These are phyloP conservation scores for Hydrophis major DNA, from an alignment of 2,797 vertebrate genomes.

Conservation along the genomic window DNA sequence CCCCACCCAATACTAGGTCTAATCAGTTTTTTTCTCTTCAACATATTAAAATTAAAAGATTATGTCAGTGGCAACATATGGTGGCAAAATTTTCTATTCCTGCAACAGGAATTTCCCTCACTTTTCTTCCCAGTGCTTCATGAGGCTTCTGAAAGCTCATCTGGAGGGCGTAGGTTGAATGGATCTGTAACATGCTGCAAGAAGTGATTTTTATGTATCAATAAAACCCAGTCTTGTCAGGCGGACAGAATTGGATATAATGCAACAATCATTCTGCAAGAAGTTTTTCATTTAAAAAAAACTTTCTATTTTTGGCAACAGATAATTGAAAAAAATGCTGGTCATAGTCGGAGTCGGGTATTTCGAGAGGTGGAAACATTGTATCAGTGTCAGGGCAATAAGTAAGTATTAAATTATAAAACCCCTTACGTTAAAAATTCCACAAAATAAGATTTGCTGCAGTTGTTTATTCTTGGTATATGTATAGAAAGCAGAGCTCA, in stretches of 20 bases:
- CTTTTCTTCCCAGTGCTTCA: not conserved
- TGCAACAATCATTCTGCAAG: not conserved
- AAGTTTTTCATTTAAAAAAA: not conserved
- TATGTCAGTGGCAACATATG: not conserved
- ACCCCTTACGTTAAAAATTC: not conserved
- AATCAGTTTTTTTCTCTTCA: not conserved
- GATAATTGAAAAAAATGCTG: constrained; percentile 93
- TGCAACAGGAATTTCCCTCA: not conserved
- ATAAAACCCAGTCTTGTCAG: not conserved
- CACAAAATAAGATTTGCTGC: not conserved
- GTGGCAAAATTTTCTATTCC: not conserved
- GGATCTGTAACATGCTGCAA: not conserved
- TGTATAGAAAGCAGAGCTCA: not conserved
- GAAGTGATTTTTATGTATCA: not conserved
- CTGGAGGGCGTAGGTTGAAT: not conserved
- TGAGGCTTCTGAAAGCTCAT: not conserved
- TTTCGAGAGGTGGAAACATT: constrained; percentile 95
- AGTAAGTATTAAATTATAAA: constrained; percentile 70
- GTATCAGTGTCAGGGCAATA: constrained; percentile 96
- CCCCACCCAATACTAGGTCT: not conserved
- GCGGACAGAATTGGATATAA: not conserved
- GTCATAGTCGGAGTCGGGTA: constrained; percentile 90
- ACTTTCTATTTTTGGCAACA: constrained; percentile 61
- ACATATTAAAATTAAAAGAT: not conserved
- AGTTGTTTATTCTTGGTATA: not conserved